phyloP scores from a whole-genome alignment of 2,113 vertebrate genomes.

The Pionites leucogaster region DNA sequence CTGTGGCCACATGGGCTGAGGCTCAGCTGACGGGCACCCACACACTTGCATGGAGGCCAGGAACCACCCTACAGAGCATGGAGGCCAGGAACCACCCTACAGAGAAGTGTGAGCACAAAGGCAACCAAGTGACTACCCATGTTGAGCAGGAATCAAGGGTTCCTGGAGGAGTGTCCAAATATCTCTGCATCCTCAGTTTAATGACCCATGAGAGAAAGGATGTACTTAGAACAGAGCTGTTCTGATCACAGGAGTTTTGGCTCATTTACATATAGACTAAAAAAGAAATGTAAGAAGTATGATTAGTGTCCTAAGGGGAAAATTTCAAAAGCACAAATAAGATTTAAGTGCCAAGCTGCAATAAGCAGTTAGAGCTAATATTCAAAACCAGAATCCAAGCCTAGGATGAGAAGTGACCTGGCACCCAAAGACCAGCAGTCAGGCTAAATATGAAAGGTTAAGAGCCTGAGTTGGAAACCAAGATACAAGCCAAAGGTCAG shows the following conservation, averaged over 20 bases:
- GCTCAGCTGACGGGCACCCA: background rate
- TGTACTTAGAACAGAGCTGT: background rate
- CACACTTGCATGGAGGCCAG: background rate
- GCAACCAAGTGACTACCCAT: background rate
- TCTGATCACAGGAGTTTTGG: background rate
- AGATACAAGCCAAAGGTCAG: background rate
- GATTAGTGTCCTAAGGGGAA: background rate
- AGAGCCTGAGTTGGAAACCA: background rate
- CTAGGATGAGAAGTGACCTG: background rate
- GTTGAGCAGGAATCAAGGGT: background rate
- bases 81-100: background rate
- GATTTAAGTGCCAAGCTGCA: background rate
- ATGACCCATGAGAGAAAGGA: background rate
- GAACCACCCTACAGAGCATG: background rate
- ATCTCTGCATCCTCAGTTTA: background rate
- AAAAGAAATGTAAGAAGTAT: background rate
- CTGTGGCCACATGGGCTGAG: background rate
- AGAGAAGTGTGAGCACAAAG: background rate
- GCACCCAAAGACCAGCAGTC: background rate
- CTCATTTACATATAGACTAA: background rate
- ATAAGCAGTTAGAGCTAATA: background rate
- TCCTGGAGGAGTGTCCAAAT: background rate
- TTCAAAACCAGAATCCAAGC: background rate
- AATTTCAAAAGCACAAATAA: background rate
- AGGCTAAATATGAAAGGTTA: slow-evolving; percentile 9